Percentiles rank a stretch among this genome's conserved stretches.
phyloP scores from a whole-genome alignment of 1,140 invertebrate genomes.

The Drosophila murphyi region DNA sequence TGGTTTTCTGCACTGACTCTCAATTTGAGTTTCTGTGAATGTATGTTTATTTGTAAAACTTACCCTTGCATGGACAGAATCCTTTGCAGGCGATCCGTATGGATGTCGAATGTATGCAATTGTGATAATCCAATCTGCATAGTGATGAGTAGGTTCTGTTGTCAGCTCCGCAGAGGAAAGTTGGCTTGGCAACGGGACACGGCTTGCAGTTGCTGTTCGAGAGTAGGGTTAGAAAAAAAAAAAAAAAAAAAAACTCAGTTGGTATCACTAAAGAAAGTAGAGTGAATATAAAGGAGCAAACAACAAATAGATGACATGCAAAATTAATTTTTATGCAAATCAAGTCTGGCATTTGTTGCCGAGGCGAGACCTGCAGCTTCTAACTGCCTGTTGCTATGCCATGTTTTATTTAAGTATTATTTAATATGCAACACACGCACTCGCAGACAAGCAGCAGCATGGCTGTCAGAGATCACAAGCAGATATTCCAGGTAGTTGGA shows the following conservation, averaged over 20 bases:
- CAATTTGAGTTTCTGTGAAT: constrained; percentile 21
- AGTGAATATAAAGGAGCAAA: constrained; percentile 38
- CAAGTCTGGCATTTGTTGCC: constrained; percentile 36
- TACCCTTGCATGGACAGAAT: constrained; percentile 93
- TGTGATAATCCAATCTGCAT: constrained; percentile 95
- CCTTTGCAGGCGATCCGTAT: constrained; percentile 93
- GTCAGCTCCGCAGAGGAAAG: constrained; percentile 94
- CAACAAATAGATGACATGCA: constrained; percentile 79
- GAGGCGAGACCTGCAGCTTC: constrained; percentile 27
- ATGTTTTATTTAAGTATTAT: constrained; percentile 79
- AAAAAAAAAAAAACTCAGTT: constrained; percentile 4
- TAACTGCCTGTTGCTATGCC: background rate
- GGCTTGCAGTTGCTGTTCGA: constrained; percentile 89
- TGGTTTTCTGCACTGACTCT: background rate
- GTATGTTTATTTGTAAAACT: constrained; percentile 38
- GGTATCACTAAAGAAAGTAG: constrained; percentile 55
- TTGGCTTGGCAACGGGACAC: constrained; percentile 91
- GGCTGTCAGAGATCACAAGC: constrained; percentile 26
- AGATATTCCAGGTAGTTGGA: constrained; percentile 8
- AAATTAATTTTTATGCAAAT: constrained; percentile 83
- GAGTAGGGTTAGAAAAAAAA: constrained; percentile 32
- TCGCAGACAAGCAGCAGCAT: constrained; percentile 44
- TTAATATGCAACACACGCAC: constrained; percentile 73
- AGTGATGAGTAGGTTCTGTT: constrained; percentile 96
- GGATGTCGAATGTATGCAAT: constrained; percentile 92